Percentiles rank a stretch among this genome's conserved stretches.
These are phyloP conservation scores for Anas platyrhynchos DNA, from an alignment of 2,113 vertebrate species.

Conservation along the genomic window DNA sequence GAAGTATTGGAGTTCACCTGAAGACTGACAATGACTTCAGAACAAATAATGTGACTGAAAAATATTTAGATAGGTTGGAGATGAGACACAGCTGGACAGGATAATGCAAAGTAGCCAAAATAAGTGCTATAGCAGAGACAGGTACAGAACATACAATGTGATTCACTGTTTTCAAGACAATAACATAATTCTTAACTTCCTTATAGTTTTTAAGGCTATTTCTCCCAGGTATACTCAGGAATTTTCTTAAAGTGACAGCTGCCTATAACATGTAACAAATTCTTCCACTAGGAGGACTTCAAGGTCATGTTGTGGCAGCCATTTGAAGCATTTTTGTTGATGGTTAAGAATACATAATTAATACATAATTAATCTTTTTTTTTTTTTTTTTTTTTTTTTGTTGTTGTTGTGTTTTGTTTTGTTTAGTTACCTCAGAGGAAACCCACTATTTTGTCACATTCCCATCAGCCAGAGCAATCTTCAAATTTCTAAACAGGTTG, in stretches of 20 bases:
- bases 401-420: too few species aligned
- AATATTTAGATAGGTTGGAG: background rate
- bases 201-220: background rate
- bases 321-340: constrained; percentile 5
- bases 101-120: background rate
- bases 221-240: background rate
- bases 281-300: background rate
- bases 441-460: background rate
- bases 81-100: background rate
- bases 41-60: background rate
- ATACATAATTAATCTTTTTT: too few species aligned
- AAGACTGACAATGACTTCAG: background rate
- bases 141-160: background rate
- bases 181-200: background rate
- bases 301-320: background rate
- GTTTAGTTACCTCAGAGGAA: background rate
- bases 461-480: background rate
- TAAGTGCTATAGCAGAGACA: background rate
- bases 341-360: background rate
- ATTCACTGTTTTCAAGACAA: background rate
- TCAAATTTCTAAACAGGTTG: background rate
- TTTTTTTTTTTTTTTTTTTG: too few species aligned
- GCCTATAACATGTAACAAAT: background rate
- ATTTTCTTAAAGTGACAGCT: background rate
- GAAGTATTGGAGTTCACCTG: background rate